Conservation (phyloP, 2,797 vertebrate species). For the Mareca strepera region DNA sequence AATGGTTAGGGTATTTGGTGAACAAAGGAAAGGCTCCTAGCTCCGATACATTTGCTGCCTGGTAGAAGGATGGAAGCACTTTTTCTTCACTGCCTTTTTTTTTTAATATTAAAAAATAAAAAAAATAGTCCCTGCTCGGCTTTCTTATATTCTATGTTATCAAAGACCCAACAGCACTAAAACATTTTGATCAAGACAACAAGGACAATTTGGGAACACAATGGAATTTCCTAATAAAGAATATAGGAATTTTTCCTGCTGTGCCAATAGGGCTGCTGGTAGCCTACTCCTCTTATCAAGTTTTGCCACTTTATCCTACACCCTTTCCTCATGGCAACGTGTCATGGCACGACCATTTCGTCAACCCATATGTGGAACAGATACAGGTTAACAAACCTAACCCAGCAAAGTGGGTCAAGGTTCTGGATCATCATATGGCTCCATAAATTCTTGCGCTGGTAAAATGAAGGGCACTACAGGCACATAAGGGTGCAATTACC, state of each 20-base stretch:
- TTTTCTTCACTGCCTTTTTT: neutral
- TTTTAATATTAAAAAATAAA: neutral
- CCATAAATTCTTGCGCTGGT: neutral
- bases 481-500: neutral
- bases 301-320: neutral
- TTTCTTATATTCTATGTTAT: neutral
- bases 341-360: neutral
- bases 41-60: neutral
- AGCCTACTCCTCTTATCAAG: neutral
- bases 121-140: too few species aligned
- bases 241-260: neutral
- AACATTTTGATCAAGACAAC: neutral
- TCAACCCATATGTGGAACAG: neutral
- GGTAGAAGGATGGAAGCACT: neutral
- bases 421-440: neutral
- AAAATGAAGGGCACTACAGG: slow-evolving; percentile 16
- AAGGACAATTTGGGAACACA: neutral
- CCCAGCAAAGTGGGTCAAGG: neutral
- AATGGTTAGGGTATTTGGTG: neutral
- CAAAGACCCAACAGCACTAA: neutral
- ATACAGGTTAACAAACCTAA: neutral
- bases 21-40: neutral
- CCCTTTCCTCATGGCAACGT: neutral
- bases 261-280: neutral
- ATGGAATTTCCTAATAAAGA: neutral